phyloP scores from a whole-genome alignment of 37 sponge, comb jelly and placozoan species.

The Amphimedon queenslandica region DNA sequence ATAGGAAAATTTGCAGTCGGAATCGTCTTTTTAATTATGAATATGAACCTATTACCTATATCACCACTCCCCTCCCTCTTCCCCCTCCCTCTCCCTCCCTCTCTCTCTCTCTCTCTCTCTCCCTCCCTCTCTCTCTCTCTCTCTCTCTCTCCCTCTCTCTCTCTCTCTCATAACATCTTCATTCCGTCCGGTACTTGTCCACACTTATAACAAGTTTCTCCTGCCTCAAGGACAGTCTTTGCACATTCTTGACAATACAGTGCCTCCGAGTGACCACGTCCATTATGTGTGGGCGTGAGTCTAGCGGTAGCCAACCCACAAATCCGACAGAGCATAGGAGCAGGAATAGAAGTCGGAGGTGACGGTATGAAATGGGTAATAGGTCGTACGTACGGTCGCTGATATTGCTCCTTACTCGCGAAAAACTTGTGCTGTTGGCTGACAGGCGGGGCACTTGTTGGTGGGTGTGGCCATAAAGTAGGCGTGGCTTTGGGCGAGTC shows the following conservation, averaged over 20 bases:
- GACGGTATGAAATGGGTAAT: conserved; percentile 1
- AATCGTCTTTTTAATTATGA: no score
- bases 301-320: conserved; percentile 3
- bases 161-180: no score
- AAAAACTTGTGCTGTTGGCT: no score
- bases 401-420: not conserved
- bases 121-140: conserved; percentile 43
- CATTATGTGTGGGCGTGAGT: conserved; percentile 2
- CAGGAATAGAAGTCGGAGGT: not conserved
- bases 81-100: not conserved
- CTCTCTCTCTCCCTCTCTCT: no score
- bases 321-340: not conserved
- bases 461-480: no score
- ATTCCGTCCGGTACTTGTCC: conserved; percentile 2
- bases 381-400: not conserved
- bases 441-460: not conserved
- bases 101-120: conserved; percentile 3
- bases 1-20: no score
- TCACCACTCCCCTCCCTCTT: not conserved
- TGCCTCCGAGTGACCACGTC: not conserved
- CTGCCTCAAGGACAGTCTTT: not conserved
- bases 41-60: no score
- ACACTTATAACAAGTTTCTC: conserved; percentile 18
- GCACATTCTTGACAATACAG: conserved; percentile 30
- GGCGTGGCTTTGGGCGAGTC: not conserved